These are phyloP conservation scores for Zosterops pallidus DNA, from an alignment of 2,113 vertebrate genomes.

Conservation along the genomic window DNA sequence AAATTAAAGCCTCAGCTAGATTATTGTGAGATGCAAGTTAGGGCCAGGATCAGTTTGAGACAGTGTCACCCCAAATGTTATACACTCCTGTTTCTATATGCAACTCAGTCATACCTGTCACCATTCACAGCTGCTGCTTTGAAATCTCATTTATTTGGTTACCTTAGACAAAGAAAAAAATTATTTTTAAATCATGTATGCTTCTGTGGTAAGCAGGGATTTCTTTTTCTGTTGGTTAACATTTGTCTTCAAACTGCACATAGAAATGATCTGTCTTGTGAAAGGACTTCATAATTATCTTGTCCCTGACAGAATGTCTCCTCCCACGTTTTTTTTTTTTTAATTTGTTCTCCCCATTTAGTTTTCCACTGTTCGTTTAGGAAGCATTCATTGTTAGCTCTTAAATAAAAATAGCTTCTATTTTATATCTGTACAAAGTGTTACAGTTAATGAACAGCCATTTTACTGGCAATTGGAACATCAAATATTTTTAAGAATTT, in stretches of 20 bases:
- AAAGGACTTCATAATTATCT: background rate
- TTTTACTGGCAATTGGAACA: background rate
- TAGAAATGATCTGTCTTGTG: background rate
- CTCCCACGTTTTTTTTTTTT: background rate
- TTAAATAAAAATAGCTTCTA: conserved; percentile 50
- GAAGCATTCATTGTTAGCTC: background rate
- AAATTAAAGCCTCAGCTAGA: background rate
- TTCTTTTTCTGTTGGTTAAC: background rate
- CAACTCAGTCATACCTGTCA: background rate
- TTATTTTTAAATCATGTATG: background rate
- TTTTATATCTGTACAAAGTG: conserved; percentile 12
- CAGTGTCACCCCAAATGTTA: background rate
- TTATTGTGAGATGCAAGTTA: background rate
- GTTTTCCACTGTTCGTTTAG: background rate
- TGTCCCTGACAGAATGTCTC: background rate
- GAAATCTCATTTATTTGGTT: background rate
- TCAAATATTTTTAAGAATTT: background rate
- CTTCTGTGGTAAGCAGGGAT: background rate
- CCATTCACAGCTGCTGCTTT: background rate
- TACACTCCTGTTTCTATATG: background rate
- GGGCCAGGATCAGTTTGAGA: background rate
- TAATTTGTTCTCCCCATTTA: conserved; percentile 8
- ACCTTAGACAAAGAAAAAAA: background rate
- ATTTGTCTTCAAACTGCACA: background rate
- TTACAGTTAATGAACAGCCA: conserved; percentile 8